Evolutionary conservation across 2,888 invertebrate species (phyloP).

Genomic region (Epinotia brunnichana): DNA sequence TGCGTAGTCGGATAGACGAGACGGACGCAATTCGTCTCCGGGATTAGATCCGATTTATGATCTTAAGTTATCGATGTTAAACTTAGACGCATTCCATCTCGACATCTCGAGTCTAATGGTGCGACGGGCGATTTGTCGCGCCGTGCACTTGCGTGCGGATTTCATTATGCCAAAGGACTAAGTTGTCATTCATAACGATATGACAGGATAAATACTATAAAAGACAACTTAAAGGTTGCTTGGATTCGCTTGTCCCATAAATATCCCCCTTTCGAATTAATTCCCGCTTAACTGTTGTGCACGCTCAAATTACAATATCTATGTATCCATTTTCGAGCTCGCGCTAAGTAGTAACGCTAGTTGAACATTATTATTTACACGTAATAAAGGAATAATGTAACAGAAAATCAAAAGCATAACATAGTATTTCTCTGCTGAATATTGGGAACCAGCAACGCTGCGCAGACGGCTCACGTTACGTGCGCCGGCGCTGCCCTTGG

Average conservation of each 20-base stretch:
- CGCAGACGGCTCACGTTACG: conserved; percentile 18
- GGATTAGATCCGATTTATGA: conserved; percentile 65
- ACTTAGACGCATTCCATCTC: conserved; percentile 47
- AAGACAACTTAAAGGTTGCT: neutral
- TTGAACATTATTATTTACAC: neutral
- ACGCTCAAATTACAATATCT: neutral
- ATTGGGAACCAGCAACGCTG: conserved; percentile 2
- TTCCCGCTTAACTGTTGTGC: neutral
- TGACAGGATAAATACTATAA: conserved; percentile 1
- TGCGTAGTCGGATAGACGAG: conserved; percentile 57
- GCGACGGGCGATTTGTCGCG: conserved; percentile 26
- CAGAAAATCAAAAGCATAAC: neutral
- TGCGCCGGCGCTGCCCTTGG: conserved; percentile 31
- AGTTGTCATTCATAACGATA: conserved; percentile 1
- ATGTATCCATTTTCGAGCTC: neutral
- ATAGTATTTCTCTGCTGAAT: no score
- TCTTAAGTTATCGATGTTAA: conserved; percentile 53
- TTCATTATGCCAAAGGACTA: conserved; percentile 10
- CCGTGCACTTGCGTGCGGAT: conserved; percentile 20
- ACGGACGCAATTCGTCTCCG: conserved; percentile 55
- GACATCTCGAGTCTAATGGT: conserved; percentile 29
- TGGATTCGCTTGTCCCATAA: neutral
- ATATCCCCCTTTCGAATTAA: neutral
- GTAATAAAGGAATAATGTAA: neutral
- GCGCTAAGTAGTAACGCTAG: no score